A percentile compares a stretch with the other conserved stretches of the same genome.
These are phyloP conservation scores for Cosmorhoe ocellata DNA, from an alignment of 2,888 invertebrate species.

Conservation along the genomic window DNA sequence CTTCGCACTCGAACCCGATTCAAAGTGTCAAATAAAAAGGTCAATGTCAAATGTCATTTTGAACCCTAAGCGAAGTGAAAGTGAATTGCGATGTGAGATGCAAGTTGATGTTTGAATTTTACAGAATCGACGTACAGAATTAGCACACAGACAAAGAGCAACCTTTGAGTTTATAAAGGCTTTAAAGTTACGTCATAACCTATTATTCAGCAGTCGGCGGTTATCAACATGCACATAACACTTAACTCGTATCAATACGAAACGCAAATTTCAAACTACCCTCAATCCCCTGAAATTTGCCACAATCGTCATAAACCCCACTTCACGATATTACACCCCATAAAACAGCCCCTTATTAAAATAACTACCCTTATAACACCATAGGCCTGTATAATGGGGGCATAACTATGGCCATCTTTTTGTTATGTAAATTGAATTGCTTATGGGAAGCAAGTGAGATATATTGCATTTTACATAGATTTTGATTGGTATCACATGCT, in stretches of 20 bases:
- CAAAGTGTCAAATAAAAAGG: too few species aligned
- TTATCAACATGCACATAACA: conserved; percentile 3
- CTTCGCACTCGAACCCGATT: too few species aligned
- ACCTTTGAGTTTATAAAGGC: neutral
- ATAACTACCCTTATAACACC: conserved; percentile 30
- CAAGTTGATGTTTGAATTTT: too few species aligned
- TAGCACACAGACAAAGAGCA: too few species aligned
- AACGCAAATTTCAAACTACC: conserved; percentile 11
- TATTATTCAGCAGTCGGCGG: neutral
- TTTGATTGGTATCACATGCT: conserved; percentile 17
- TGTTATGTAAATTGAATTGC: conserved; percentile 49
- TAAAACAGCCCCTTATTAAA: conserved; percentile 35
- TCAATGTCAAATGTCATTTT: too few species aligned
- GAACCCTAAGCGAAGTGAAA: too few species aligned
- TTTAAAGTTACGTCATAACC: neutral
- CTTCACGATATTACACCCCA: conserved; percentile 31
- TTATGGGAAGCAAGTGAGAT: conserved; percentile 24
- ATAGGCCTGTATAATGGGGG: conserved; percentile 27
- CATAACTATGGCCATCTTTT: conserved; percentile 42
- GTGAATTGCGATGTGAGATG: too few species aligned
- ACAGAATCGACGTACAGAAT: too few species aligned
- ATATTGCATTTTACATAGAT: conserved; percentile 4
- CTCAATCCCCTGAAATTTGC: conserved; percentile 25
- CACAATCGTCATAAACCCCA: conserved; percentile 31
- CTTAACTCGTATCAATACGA: conserved; percentile 13